Evolutionary conservation across 2,888 invertebrate genomes (phyloP), one percentile per base, ranked within the genome.

Genomic region (Drosophila niveifrons): DNA sequence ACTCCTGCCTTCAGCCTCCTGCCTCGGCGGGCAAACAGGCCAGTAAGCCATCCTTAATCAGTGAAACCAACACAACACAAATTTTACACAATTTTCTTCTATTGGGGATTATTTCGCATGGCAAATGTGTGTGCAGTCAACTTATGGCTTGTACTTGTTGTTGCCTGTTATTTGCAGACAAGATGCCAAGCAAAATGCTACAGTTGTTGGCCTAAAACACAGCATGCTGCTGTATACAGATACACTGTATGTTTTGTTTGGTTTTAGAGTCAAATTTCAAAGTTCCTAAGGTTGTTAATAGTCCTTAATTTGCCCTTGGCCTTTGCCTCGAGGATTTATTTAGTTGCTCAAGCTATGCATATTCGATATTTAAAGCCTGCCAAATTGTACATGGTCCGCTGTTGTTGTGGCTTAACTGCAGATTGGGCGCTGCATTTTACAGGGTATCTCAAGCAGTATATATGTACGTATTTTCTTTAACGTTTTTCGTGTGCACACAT

Each of bases 11-110:
- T 2, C 18, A 3, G 18, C 18, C 18, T 13, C 13, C 36, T 6
- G 39, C 13, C 18, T 18, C 3, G 13, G 13, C 39, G 8, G 15
- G 53, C 47, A 61, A 11, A 48, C 55, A 41, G 66, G 59, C 52
- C 70, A 66, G 82, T 73, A 83, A 83, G 87, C 82, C 85, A 81
- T 81, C 73, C 79, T 74, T 81, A 82, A 82, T 82, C 87, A 82
- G 88, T 82, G 79, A 73, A 75, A 87, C 73, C 79, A 78, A 75
- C 88, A 84, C 82, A 87, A 86, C 88, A 84, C 82, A 87, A 86
- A 82, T 82, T 84, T 75, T 84, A 72, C 82, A 82, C 79, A 84
- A 82, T 84, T 82, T 75, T 75, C 82, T 75, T 73, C 84, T 78
- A 78, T 81, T 82, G 75, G 72, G 82, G 87, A 78, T 84, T 84